phyloP scores from a whole-genome alignment of 92 coral and sea anemone genomes.

The Diadumene lineata region DNA sequence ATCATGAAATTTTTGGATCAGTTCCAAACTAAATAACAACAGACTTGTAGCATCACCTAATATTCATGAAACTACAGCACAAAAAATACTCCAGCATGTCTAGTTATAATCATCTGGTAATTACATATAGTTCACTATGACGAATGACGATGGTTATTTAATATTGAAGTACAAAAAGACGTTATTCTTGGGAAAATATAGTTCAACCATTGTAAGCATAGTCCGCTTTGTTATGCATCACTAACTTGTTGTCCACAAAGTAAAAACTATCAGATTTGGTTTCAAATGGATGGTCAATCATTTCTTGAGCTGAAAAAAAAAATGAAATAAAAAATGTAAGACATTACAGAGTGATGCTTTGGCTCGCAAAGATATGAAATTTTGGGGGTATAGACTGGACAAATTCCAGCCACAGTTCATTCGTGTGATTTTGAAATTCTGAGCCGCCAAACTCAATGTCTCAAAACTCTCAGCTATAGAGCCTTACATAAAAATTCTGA shows the following conservation, averaged over 20 bases:
- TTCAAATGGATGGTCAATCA: slow-evolving; percentile 96
- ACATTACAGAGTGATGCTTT: too few species aligned
- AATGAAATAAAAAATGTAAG: background rate
- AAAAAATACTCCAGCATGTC: background rate
- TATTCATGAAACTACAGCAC: background rate
- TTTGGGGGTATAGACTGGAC: too few species aligned
- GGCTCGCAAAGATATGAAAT: too few species aligned
- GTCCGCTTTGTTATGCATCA: slow-evolving; percentile 98
- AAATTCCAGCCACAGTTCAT: too few species aligned
- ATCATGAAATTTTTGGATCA: too few species aligned
- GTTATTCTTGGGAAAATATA: background rate
- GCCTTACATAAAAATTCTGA: too few species aligned
- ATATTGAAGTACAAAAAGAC: background rate
- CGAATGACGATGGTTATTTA: background rate
- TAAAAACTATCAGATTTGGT: slow-evolving; percentile 99
- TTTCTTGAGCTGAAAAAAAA: slow-evolving; percentile 83
- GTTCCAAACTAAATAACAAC: too few species aligned
- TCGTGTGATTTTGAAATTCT: too few species aligned
- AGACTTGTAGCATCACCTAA: too few species aligned
- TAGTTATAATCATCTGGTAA: background rate
- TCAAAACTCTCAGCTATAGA: too few species aligned
- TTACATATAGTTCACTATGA: background rate
- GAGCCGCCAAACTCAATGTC: too few species aligned
- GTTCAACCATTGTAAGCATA: slow-evolving; percentile 91
- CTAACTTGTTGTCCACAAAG: slow-evolving; percentile 93